Evolutionary conservation across 2,113 vertebrate genomes (phyloP), one percentile per base, ranked within the genome.

Genomic region (Misgurnus mizolepis): DNA sequence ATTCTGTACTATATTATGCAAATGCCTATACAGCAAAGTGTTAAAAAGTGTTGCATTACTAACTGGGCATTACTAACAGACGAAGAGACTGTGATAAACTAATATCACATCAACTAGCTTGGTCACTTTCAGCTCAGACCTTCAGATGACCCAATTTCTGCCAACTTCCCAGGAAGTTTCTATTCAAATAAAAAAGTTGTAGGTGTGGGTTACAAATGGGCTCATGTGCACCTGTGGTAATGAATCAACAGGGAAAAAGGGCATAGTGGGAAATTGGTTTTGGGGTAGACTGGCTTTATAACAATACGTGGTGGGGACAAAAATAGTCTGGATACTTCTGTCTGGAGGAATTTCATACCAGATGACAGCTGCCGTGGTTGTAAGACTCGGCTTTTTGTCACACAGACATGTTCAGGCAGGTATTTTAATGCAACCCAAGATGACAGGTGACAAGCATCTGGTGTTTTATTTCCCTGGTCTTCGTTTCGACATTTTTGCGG

Each of bases 181-280:
- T 50, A 78, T 66, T 70, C 15, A 50, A 72, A 67, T 53, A 50
- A 34, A 53, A 82, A 71, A 11, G 68, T 41, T 50, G 50, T 41
- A 7, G 18, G 27, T 15, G 43, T 40, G 12, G 56, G 72, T 47
- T 65, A 68, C 72, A 85, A 89, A 90, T 83, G 79, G 76, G 85
- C 86, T 87, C 68, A 67, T 77, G 81, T 81, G 86, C 78, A 81
- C 60, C 71, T 69, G 65, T 40, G 17, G 67, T 71, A 71, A 83
- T 79, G 80, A 86, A 83, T 76, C 79, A 83, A 9, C 43, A 56
- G 55, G 50, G 74, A 73, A 67, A 62, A 79, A 62, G 67, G 71
- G 34, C 11, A 71, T 68, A 73, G 53, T 39, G 75, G 80, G 22
- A 67, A 61, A 77, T 53, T 56, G 53, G 62, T 53, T 43, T 12